Base-by-base conservation (phyloP, 2,113 vertebrate genomes). In the Hypocryptadius cinnamomeus region DNA sequence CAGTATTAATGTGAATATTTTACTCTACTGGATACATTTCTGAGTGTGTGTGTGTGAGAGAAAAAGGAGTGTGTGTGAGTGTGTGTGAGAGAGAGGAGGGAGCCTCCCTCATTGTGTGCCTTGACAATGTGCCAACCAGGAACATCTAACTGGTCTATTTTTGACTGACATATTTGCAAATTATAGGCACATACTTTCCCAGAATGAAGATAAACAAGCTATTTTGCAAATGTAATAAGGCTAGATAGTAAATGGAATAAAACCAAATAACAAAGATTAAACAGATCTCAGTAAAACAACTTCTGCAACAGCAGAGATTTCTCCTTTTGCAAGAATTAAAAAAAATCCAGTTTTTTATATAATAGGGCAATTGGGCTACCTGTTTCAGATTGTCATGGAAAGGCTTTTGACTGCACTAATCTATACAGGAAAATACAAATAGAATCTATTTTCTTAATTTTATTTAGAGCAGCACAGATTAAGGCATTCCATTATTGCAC, bases 1-100 rank as follows among this genome's bases (percentile, higher is more conserved):
- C 61, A 94, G 95, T 97, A 97, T 98, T 97, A 97, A 97, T 95
- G 87, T 90, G 96, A 96, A 87, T 97, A 95, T 96, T 97, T 95
- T 93, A 95, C 93, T 96, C 86, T 87, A 91, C 63, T 96, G 86
- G 87, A 87, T 94, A 88, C 65, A 71, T 79, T 92, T 96, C 69
- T 83, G 81, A 73, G 54, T 82, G 57, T 90, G 53, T 86, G 20
- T 23, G 33, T 86, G 37, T 48, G 53, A 56, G 54, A 69, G n/a
- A 90, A 35, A 85, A 64, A 79, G 16, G 48, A 61, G 27, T 28
- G 40, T 82, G 48, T 65, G 14, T 24, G 40, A n/a, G 37, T 33
- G 18, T 42, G 53, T 57, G 64, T 13, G 76, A 53, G 56, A 63
- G 69, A 76, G 39, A 92, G 73, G 47, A 77, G 95, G 87, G 72